Percentiles rank a stretch among this genome's conserved stretches.
These are phyloP conservation scores for Norana najaformis DNA, from an alignment of 2,888 invertebrate species.

Conservation along the genomic window DNA sequence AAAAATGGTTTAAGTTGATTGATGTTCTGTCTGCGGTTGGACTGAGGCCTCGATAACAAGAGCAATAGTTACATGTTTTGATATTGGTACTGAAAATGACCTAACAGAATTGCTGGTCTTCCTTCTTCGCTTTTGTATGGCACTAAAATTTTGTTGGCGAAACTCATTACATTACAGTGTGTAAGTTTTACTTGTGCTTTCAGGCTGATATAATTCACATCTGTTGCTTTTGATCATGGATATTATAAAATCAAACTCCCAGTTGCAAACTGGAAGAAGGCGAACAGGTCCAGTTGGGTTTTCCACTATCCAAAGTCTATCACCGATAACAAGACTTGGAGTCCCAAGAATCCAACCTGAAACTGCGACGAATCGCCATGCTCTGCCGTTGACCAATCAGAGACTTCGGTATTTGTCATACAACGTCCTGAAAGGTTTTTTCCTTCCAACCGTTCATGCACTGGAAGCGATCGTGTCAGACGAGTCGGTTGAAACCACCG, in stretches of 20 bases:
- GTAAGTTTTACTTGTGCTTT: not conserved
- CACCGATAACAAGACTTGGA: not conserved
- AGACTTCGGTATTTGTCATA: not conserved
- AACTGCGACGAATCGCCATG: not conserved
- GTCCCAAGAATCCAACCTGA: not conserved
- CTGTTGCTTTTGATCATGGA: constrained; percentile 3
- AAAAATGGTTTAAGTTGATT: not conserved
- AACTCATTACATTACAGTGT: too few relatives aligned
- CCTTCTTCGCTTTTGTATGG: too few relatives aligned
- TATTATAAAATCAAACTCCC: not conserved
- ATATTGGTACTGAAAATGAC: too few relatives aligned
- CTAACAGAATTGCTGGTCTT: too few relatives aligned
- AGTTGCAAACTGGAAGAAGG: not conserved
- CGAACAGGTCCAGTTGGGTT: not conserved
- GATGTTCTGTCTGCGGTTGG: not conserved
- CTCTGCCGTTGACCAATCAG: not conserved
- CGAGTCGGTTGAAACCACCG: not conserved
- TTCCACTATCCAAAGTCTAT: not conserved
- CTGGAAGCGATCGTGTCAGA: not conserved
- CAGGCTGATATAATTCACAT: not conserved
- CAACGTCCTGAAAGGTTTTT: not conserved
- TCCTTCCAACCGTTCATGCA: constrained; percentile 9
- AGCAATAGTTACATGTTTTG: too few relatives aligned
- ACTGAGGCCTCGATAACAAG: too few relatives aligned
- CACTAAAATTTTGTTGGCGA: too few relatives aligned